phyloP scores from a whole-genome alignment of 2,888 invertebrate species.

The Tipula vernalis region DNA sequence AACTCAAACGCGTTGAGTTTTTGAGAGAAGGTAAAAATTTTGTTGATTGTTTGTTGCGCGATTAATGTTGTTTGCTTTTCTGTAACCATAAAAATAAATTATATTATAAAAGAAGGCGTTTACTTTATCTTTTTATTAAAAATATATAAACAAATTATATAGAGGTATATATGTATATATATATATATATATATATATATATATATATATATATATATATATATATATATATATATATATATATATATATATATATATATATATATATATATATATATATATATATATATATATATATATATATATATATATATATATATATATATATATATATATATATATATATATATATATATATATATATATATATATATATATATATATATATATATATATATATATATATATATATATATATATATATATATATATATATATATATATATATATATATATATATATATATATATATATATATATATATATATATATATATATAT shows the following conservation, averaged over 20 bases:
- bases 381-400: background rate
- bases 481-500: background rate
- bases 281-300: constrained; percentile 4
- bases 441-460: background rate
- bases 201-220: constrained; percentile 7
- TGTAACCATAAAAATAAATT: background rate
- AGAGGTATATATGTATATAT: background rate
- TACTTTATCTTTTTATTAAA: background rate
- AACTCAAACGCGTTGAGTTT: background rate
- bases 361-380: background rate
- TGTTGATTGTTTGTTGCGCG: background rate
- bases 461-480: background rate
- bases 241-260: background rate
- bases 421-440: background rate
- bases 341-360: background rate
- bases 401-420: background rate
- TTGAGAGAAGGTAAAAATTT: background rate
- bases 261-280: background rate
- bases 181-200: background rate
- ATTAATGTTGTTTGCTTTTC: constrained; percentile 7
- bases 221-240: constrained; percentile 7
- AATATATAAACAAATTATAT: background rate
- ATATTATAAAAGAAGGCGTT: constrained; percentile 4
- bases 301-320: background rate
- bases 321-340: constrained; percentile 4